A percentile compares a stretch with the other conserved stretches of the same genome.
Evolutionary conservation across 2,113 vertebrate genomes (phyloP).

Genomic region (Brachirus orientalis): DNA sequence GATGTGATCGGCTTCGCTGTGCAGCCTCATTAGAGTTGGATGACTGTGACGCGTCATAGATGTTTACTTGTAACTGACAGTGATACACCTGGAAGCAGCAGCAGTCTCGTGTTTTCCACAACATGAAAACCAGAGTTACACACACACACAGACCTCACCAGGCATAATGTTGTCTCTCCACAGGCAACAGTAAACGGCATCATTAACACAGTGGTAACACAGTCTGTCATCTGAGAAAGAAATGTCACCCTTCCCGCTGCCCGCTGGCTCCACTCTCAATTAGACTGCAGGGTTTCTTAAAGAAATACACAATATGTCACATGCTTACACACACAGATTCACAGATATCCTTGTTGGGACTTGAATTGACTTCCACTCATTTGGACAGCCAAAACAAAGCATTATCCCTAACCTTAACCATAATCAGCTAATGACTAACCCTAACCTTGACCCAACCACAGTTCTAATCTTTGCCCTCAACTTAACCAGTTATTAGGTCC

Average conservation of each 20-base stretch:
- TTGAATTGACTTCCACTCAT: no score
- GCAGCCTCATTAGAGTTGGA: neutral
- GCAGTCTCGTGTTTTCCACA: constrained; percentile 26
- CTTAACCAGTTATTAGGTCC: no score
- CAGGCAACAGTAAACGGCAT: constrained; percentile 76
- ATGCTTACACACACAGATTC: constrained; percentile 33
- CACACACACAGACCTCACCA: constrained; percentile 53
- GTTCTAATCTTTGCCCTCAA: no score
- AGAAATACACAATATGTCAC: constrained; percentile 64
- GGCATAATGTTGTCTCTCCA: constrained; percentile 63
- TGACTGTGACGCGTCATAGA: neutral
- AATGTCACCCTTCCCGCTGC: constrained; percentile 77
- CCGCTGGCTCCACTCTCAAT: constrained; percentile 69
- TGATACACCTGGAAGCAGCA: constrained; percentile 50
- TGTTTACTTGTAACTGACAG: constrained; percentile 6
- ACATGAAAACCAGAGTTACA: constrained; percentile 32
- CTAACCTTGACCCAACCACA: no score
- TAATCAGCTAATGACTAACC: no score
- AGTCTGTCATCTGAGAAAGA: constrained; percentile 69
- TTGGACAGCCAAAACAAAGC: no score
- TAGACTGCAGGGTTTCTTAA: constrained; percentile 77
- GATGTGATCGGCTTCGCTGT: neutral
- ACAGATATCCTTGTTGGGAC: no score
- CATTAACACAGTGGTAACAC: constrained; percentile 81
- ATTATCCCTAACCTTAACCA: no score